Base-by-base conservation (phyloP, 2,113 vertebrate species). In the Carollia perspicillata region DNA sequence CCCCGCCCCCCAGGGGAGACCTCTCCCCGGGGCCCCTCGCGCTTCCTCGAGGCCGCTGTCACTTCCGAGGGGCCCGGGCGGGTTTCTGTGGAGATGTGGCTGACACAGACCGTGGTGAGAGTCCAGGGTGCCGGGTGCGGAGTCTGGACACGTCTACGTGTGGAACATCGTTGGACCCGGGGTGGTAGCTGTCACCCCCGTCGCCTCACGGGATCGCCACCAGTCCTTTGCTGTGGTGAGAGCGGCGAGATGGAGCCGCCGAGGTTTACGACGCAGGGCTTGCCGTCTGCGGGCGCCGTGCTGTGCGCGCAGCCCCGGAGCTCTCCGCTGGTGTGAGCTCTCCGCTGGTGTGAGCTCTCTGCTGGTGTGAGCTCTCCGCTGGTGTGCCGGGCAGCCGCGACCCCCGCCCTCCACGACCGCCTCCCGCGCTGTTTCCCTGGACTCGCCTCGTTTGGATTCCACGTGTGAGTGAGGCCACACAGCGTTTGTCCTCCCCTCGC, bases 101-200 rank as follows among this genome's bases (percentile, higher is more conserved):
- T 51, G 55, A 42, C 90, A 14, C 17, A 17, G 2, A 42, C 8
- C 35, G 8, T 28, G 4, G 9, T 42, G 16, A 51, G 33, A 14
- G 0, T 84, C 66, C n/a, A 18, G 42, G 35, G 35, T 22, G 28
- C 6, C 23, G 12, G 30, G 0, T 4, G 10, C 40, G 16, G 51
- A 17, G 20, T 18, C 20, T 35, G 53, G 58, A 10, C 30, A 3
- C 35, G 10, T 85, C 28, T 53, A 11, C 26, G 9, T 66, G 20
- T 83, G 66, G 7, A 0, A 4, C 26, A 1, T 51, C 55, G 6
- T n/a, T 12, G 60, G 11, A 1, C 22, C 26, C 3, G 8, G 4
- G 16, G 18, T 10, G 12, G 42, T 35, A 42, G 44, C 80, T 20
- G 11, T 1, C 14, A 26, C 44, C 58, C 58, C 58, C 8, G 26